These are phyloP conservation scores for Enteromius mattozi DNA, from an alignment of 2,797 vertebrate species.

Conservation along the genomic window DNA sequence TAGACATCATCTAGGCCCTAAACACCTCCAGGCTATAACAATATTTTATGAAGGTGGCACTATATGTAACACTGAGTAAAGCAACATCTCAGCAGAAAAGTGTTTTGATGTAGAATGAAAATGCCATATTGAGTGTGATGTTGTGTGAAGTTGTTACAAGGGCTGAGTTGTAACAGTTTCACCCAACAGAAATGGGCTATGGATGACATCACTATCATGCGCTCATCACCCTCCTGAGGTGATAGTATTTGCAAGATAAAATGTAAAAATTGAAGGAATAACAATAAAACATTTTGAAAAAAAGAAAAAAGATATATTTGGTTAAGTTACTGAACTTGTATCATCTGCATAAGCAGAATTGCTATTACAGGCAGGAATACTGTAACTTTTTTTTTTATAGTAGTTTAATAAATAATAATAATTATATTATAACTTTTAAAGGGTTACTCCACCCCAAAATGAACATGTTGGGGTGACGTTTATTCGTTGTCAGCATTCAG, in stretches of 20 bases:
- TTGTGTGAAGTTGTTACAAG: slow-evolving; percentile 4
- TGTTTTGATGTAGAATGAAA: background rate
- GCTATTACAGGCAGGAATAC: background rate
- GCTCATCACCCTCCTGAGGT: background rate
- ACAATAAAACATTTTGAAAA: background rate
- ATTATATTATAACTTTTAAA: too few relatives aligned
- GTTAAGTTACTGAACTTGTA: background rate
- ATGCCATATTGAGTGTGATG: background rate
- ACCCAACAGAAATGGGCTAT: background rate
- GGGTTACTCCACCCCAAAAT: too few relatives aligned
- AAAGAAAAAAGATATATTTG: background rate
- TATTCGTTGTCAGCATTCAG: too few relatives aligned
- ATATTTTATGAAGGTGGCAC: background rate
- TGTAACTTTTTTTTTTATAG: background rate
- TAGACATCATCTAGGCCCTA: background rate
- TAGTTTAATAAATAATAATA: background rate
- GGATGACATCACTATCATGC: background rate
- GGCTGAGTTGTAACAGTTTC: slow-evolving; percentile 18
- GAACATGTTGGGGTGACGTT: too few relatives aligned
- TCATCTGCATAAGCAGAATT: background rate
- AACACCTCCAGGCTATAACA: background rate
- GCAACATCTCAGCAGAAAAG: background rate
- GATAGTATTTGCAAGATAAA: background rate
- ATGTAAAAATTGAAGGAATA: background rate
- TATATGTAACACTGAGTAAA: background rate